Evolutionary conservation across 2,797 vertebrate genomes (phyloP), one percentile per base, ranked within the genome.

Genomic region (Linurgus olivaceus): DNA sequence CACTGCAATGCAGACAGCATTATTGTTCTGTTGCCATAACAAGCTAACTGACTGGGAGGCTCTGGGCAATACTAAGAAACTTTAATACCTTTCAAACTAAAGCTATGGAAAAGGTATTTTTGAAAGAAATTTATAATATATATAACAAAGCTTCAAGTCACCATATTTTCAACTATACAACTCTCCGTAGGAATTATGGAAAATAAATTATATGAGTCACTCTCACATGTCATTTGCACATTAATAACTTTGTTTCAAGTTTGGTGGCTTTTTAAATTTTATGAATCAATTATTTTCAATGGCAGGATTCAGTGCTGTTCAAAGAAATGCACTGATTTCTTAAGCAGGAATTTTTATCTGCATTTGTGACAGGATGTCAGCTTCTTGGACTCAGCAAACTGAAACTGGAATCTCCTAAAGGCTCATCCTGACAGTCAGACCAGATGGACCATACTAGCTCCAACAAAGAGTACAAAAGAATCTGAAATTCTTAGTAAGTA

Each of bases 351-450:
- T 82, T 93, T 91, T 82, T 52, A 93, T 82, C 48, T 67, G 2
- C 40, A 45, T 73, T 35, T 94, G 31, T 93, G 89, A 93, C 55
- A 93, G 66, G 11, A 80, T 93, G 88, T 86, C 92, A 95, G 94
- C 62, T 91, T 94, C 78, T 95, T 95, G 90, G 92, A 92, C 72
- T 82, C 72, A 28, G 29, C 18, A 74, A 79, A 94, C 42, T 5
- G 10, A 80, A 83, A 83, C 3, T 71, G 20, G 67, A 38, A 38
- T 86, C 29, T 93, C 48, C 48, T 80, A 71, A 77, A 70, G 51
- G 55, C 63, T 91, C 62, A 77, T 88, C 77, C 74, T 94, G 79
- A 90, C 82, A 89, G 68, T 66, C 76, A 86, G 66, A 75, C 73
- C 94, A 94, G 93, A 94, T 94, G 79, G 88, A 83, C 65, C 37